Base-by-base conservation (phyloP, 2,888 invertebrate species). In the Palloptera scutellata region DNA sequence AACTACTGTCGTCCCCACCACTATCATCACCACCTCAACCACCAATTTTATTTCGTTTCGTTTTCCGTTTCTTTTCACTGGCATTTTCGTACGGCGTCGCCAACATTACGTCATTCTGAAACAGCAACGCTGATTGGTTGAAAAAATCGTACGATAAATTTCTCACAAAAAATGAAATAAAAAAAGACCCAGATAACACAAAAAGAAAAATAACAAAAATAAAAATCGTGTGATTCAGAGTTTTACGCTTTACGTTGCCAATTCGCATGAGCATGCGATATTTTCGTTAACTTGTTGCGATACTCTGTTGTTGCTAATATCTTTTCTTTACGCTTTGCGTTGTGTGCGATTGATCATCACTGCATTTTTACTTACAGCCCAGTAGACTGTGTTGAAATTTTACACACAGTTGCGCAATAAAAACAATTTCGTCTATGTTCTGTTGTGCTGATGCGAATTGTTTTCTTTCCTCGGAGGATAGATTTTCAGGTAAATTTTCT, bases 121-220 rank as follows among this genome's bases (percentile, higher is more conserved):
- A 61, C 19, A 40, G 45, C 48, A 72, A 61, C 75, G 76, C 76
- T 80, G 81, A 84, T 84, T 84, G 83, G 83, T 76, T 71, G 74
- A 79, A 83, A 80, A 78, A 74, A 83, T 84, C 83, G 76, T 84
- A 84, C 84, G 83, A 84, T 80, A 77, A 70, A 78, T 76, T 80
- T 76, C 77, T 78, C 77, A 76, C 30, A 30, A 30, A 30, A 30
- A 30, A 30, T 30, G n/a, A n/a, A n/a, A n/a, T 75, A 73, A 73
- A 75, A 72, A 73, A 66, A 66, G 61, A 55, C 66, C 61, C 57
- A 66, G 57, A 66, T 61, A 57, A 61, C 53, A 11, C 15, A 19
- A 53, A 53, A 53, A 11, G 12, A 53, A 5, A 17, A 53, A 53
- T 17, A 61, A 53, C 54, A 60, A 61, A 66, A 51, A 61, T 61